Evolutionary conservation across 2,888 invertebrate species (phyloP).

Genomic region (Andrena flavipes): DNA sequence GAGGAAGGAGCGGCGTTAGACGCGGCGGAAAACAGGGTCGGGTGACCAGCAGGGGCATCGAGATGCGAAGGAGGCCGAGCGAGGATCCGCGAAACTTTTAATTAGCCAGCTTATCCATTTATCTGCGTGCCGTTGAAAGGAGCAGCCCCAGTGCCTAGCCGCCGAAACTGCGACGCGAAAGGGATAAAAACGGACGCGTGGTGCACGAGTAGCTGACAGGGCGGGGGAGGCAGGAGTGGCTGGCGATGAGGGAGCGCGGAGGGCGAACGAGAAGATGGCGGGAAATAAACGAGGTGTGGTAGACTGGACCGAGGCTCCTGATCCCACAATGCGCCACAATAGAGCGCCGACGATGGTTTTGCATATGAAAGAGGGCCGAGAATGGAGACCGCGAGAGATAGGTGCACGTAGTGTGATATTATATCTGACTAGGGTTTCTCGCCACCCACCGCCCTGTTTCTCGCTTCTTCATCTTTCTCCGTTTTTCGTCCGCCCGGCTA

Average conservation of each 20-base stretch:
- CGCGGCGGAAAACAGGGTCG: neutral
- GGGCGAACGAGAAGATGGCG: constrained; percentile 66
- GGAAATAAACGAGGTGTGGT: constrained; percentile 81
- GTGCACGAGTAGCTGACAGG: constrained; percentile 55
- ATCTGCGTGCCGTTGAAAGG: constrained; percentile 74
- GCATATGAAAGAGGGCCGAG: constrained; percentile 82
- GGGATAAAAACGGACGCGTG: constrained; percentile 57
- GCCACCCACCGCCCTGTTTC: constrained; percentile 18
- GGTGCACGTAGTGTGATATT: constrained; percentile 74
- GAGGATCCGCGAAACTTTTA: constrained; percentile 76
- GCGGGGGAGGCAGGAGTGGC: neutral
- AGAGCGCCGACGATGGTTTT: constrained; percentile 80
- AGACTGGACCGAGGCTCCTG: constrained; percentile 80
- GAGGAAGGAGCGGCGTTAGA: constrained; percentile 11
- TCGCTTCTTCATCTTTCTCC: constrained; percentile 23
- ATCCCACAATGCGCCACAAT: constrained; percentile 82
- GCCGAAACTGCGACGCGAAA: constrained; percentile 39
- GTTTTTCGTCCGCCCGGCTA: neutral
- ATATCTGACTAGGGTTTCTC: constrained; percentile 74
- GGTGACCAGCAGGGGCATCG: constrained; percentile 26
- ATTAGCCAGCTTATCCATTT: constrained; percentile 82
- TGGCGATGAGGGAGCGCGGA: constrained; percentile 1
- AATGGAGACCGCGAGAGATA: constrained; percentile 68
- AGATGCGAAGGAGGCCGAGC: constrained; percentile 18
- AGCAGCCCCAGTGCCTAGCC: constrained; percentile 61